Base-by-base conservation (phyloP, 2,888 invertebrate genomes). In the Amphipyra berbera region DNA sequence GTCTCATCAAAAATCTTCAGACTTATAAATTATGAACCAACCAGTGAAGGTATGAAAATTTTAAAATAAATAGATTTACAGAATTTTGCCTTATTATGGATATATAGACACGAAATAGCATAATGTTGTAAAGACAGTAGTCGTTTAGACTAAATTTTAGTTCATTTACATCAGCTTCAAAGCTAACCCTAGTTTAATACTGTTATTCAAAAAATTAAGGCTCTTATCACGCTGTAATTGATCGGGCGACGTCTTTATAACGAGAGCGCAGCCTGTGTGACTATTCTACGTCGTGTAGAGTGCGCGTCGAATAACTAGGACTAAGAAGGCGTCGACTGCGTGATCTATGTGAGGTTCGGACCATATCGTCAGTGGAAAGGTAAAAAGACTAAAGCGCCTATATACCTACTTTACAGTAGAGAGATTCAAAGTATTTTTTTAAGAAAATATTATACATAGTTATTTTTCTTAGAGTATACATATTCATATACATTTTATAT, bases 41-140 rank as follows among this genome's bases (percentile, higher is more conserved):
- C 44, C 47, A 38, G 6, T 54, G 15, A 54, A 27, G 13, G 33
- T 48, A 42, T 14, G n/a, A 42, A 8, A 54, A 6, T 64, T 52
- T 41, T n/a, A 42, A 66, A 66, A 27, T 57, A 48, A 55, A 69
- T 74, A 70, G 59, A 21, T 53, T 70, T 55, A 73, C 70, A 55
- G 48, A 74, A 68, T 56, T 72, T 69, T 65, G 76, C 76, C 76
- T 76, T 76, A 76, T 64, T 76, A 76, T 49, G 55, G 59, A 76
- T 67, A 44, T 73, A 71, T 66, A 76, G 68, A 58, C 37, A 52
- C 52, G 60, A 59, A 63, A 61, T 76, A 76, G 60, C 57, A 63
- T 76, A 67, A 75, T 64, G 41, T 60, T 64, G 42, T 74, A 50
- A 62, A 66, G 64, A 64, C 49, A 59, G 57, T 68, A 61, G 66